A percentile compares a stretch with the other conserved stretches of the same genome.
phyloP scores from a whole-genome alignment of 1,140 invertebrate species.

The Drosophila pruinosa region DNA sequence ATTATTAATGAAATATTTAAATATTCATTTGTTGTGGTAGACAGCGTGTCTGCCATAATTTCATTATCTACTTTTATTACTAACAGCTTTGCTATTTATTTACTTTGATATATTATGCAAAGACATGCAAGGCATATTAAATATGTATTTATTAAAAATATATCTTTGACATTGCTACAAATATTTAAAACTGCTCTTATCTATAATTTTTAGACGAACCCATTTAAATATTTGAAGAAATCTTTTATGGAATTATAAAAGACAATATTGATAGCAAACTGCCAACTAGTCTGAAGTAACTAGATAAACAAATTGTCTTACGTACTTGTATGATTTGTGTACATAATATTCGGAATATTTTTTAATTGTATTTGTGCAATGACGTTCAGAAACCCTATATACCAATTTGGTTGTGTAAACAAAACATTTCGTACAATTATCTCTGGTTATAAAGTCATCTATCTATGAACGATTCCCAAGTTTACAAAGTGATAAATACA shows the following conservation, averaged over 20 bases:
- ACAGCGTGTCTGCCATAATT: slow-evolving; percentile 13
- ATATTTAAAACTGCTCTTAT: too few relatives aligned
- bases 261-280: background rate
- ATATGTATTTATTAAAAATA: background rate
- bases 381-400: slow-evolving; percentile 45
- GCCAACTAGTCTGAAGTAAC: background rate
- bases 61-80: background rate
- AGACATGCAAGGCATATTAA: background rate
- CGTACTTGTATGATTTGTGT: background rate
- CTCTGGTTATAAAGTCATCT: slow-evolving; percentile 1
- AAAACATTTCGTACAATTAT: slow-evolving; percentile 22
- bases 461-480: background rate
- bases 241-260: slow-evolving; percentile 21
- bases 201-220: background rate
- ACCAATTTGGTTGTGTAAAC: slow-evolving; percentile 47
- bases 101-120: background rate
- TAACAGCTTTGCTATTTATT: slow-evolving; percentile 1
- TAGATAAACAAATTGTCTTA: background rate
- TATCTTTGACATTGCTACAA: background rate
- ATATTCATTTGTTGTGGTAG: slow-evolving; percentile 9
- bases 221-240: background rate
- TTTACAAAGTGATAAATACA: background rate
- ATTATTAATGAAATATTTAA: slow-evolving; percentile 13
- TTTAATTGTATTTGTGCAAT: slow-evolving; percentile 50
- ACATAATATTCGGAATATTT: slow-evolving; percentile 18